phyloP scores from a whole-genome alignment of 2,888 invertebrate genomes.

The Polia nebulosa region DNA sequence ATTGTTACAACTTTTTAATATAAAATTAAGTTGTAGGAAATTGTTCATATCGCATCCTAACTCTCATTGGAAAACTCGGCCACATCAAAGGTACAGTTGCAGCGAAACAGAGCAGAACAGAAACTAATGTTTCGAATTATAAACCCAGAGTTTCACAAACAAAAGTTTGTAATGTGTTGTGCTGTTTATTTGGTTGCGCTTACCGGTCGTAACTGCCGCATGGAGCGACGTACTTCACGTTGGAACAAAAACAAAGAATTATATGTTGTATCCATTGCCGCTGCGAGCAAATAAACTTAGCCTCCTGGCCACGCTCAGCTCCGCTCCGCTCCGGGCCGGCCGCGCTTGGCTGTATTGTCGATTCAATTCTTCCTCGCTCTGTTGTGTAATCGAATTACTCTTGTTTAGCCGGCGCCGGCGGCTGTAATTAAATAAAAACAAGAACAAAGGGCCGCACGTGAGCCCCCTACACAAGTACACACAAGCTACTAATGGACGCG shows the following conservation, averaged over 20 bases:
- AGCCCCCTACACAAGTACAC: constrained; percentile 29
- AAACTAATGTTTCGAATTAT: constrained; percentile 3
- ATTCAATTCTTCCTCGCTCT: constrained; percentile 67
- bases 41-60: background rate
- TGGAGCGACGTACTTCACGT: background rate
- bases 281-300: constrained; percentile 23
- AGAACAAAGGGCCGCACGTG: constrained; percentile 58
- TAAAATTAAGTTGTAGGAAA: background rate
- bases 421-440: constrained; percentile 71
- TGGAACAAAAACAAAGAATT: constrained; percentile 30
- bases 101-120: constrained; percentile 4
- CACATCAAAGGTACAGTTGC: background rate
- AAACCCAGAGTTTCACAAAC: constrained; percentile 11
- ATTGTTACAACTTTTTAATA: no score
- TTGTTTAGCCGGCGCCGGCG: constrained; percentile 59
- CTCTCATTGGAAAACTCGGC: background rate
- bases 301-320: background rate
- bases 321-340: background rate
- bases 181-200: constrained; percentile 32
- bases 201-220: background rate
- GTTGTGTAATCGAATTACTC: constrained; percentile 69
- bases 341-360: constrained; percentile 42
- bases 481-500: constrained; percentile 9
- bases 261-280: background rate
- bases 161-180: constrained; percentile 30